phyloP scores from a whole-genome alignment of 37 sponge, comb jelly and placozoan species.

The Mnemiopsis leidyi region DNA sequence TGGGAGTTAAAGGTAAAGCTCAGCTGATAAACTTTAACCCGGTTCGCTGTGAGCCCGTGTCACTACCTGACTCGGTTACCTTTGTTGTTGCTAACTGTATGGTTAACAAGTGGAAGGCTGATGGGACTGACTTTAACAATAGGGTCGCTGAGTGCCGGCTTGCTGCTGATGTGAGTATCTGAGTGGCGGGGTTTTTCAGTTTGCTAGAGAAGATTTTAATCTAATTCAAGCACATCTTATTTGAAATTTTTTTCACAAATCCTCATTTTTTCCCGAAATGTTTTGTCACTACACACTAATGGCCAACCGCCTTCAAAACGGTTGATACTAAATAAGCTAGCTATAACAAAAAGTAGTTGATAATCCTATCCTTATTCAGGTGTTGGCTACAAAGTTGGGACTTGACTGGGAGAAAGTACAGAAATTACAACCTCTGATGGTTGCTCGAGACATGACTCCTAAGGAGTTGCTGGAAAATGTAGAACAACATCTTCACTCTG shows the following conservation, averaged over 20 bases:
- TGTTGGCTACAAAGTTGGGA: slow-evolving; percentile 69
- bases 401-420: slow-evolving; percentile 72
- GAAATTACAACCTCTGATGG: slow-evolving; percentile 72
- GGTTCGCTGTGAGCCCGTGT: slow-evolving; percentile 70
- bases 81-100: slow-evolving; percentile 88
- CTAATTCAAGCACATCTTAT: too few relatives aligned
- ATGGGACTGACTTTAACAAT: slow-evolving; percentile 74
- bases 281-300: too few relatives aligned
- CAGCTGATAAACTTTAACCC: slow-evolving; percentile 91
- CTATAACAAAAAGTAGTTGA: too few relatives aligned
- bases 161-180: slow-evolving; percentile 76
- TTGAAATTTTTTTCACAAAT: too few relatives aligned
- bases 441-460: slow-evolving; percentile 64
- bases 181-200: too few relatives aligned
- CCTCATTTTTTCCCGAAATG: too few relatives aligned
- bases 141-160: slow-evolving; percentile 91
- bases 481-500: slow-evolving; percentile 73
- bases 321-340: too few relatives aligned
- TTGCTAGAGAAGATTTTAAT: too few relatives aligned
- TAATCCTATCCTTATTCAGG: too few relatives aligned
- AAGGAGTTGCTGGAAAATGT: slow-evolving; percentile 73
- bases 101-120: slow-evolving; percentile 68
- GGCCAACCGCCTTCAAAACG: too few relatives aligned
- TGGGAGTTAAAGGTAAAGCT: slow-evolving; percentile 82
- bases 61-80: slow-evolving; percentile 71